Base-by-base conservation (phyloP, 2,888 invertebrate genomes). In the Tetropium fuscum region DNA sequence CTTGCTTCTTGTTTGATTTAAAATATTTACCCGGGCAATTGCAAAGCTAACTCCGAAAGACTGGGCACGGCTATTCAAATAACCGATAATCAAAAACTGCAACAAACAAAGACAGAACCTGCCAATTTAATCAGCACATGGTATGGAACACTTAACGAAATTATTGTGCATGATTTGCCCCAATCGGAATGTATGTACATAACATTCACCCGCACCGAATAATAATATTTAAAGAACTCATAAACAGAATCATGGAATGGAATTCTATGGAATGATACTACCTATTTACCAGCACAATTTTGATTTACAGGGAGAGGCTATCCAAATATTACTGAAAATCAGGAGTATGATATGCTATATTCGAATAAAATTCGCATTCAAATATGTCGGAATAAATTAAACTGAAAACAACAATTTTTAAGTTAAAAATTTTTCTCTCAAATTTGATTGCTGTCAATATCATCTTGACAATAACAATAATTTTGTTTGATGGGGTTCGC, bases 181-280 rank as follows among this genome's bases (percentile, higher is more conserved):
- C 43, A 53, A 58, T 74, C 71, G 74, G 68, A 73, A 68, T 74
- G n/a, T n/a, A n/a, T n/a, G 64, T 63, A 70, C 73, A 77, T 70
- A 76, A 72, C 74, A 73, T 72, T 77, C 75, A 76, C 74, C 74
- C 76, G 73, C 69, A 64, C 66, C 71, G 73, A 74, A 73, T 75
- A 74, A 77, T 76, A 78, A 77, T 77, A 77, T 78, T 75, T 75
- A 75, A 75, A 75, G 76, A 71, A 72, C 70, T 66, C 71, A 73
- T 74, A 73, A 73, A 74, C 73, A 69, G 55, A 53, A 55, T 51
- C 55, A 59, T 49, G 49, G 56, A 54, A n/a, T n/a, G n/a, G n/a
- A n/a, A n/a, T 41, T 59, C 32, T 43, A 44, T 53, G 61, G 54
- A 61, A 61, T 53, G 51, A 59, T 58, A 20, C 38, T 58, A 45